Conservation (phyloP, 2,797 vertebrate species). For the Oreortyx pictus region DNA sequence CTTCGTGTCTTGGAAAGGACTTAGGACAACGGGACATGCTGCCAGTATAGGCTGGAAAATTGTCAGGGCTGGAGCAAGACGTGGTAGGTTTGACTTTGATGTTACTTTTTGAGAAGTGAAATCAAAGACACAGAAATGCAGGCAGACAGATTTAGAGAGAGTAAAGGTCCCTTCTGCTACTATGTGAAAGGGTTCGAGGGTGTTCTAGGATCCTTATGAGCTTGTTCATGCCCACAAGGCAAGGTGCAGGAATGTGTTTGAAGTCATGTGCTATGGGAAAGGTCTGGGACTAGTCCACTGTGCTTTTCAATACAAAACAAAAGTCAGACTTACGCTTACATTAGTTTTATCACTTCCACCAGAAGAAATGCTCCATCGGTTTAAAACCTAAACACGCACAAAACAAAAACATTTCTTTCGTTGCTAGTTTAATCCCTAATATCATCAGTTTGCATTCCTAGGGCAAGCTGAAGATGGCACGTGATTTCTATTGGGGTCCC, state of each 20-base stretch:
- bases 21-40: neutral
- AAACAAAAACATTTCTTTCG: slow-evolving; percentile 26
- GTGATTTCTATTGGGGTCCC: neutral
- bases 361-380: slow-evolving; percentile 87
- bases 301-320: neutral
- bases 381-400: slow-evolving; percentile 81
- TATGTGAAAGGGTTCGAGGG: neutral
- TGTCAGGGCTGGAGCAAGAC: neutral
- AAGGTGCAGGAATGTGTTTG: neutral
- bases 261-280: neutral
- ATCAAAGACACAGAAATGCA: neutral
- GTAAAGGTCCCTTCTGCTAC: neutral
- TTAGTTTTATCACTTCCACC: slow-evolving; percentile 90
- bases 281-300: neutral
- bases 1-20: neutral
- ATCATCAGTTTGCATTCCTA: neutral
- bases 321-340: slow-evolving; percentile 80
- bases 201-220: neutral
- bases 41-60: neutral
- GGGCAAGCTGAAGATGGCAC: neutral
- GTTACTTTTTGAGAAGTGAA: neutral
- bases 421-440: neutral
- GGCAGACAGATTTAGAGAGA: neutral
- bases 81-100: neutral
- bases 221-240: neutral